Evolutionary conservation across 2,888 invertebrate genomes (phyloP).

Genomic region (Andrena fulva): DNA sequence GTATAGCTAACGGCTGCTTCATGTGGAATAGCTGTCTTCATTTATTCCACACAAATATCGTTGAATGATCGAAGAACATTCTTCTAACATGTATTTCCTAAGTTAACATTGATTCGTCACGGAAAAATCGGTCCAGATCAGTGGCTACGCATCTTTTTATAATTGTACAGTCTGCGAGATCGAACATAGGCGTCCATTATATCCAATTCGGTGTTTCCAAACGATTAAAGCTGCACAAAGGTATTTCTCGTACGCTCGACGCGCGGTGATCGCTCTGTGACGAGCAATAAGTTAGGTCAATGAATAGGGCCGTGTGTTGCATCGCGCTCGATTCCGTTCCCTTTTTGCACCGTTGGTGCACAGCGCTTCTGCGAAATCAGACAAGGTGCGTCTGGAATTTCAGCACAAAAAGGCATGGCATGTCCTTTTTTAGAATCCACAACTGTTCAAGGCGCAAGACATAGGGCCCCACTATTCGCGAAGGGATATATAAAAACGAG

Average conservation of each 20-base stretch:
- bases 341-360: conserved; percentile 1
- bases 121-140: too few species aligned
- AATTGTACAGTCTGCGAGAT: background rate
- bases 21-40: too few species aligned
- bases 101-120: too few species aligned
- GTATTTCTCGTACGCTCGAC: conserved; percentile 34
- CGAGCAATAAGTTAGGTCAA: conserved; percentile 37
- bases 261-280: conserved; percentile 30
- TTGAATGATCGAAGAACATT: too few species aligned
- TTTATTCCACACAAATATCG: too few species aligned
- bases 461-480: conserved; percentile 18
- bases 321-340: conserved; percentile 20
- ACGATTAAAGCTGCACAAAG: conserved; percentile 35
- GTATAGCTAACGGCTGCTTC: too few species aligned
- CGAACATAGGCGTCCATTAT: conserved; percentile 30
- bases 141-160: background rate
- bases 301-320: conserved; percentile 45
- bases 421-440: conserved; percentile 9
- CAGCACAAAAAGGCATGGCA: conserved; percentile 15
- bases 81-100: too few species aligned
- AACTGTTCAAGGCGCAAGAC: background rate
- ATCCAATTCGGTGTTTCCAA: conserved; percentile 37
- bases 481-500: conserved; percentile 2
- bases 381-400: conserved; percentile 35
- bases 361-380: conserved; percentile 51